Evolutionary conservation across 2,797 vertebrate genomes (phyloP).

Genomic region (Protosalanx chinensis): DNA sequence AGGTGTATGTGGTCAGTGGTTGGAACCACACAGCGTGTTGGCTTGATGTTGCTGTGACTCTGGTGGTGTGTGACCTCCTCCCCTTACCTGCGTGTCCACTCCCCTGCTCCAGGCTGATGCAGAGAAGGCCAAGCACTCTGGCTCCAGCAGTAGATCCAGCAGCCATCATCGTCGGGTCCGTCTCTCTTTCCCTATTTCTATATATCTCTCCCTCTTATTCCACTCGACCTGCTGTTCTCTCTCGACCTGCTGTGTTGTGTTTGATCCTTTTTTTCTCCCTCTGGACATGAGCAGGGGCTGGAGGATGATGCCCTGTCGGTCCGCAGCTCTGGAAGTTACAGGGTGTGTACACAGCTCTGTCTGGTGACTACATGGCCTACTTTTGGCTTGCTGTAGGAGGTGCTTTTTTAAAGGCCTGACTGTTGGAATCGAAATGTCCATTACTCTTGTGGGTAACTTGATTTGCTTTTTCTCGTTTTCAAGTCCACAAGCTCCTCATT

Average conservation of each 20-base stretch:
- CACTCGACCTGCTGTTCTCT: conserved; percentile 42
- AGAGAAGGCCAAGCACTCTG: conserved; percentile 85
- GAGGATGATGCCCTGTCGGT: conserved; percentile 74
- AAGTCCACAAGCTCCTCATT: conserved; percentile 73
- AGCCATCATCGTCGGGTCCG: conserved; percentile 84
- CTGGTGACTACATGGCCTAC: conserved; percentile 6
- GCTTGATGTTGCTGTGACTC: background rate
- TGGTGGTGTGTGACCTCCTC: conserved; percentile 2
- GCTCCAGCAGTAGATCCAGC: conserved; percentile 73
- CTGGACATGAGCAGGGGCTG: conserved; percentile 63
- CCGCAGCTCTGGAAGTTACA: conserved; percentile 71
- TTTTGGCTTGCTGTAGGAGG: conserved; percentile 22
- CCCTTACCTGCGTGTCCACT: conserved; percentile 44
- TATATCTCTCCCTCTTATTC: conserved; percentile 3
- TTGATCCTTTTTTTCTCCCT: conserved; percentile 37
- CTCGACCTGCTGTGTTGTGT: conserved; percentile 27
- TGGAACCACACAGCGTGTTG: background rate
- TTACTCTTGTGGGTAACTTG: conserved; percentile 19
- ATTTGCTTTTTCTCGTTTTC: conserved; percentile 51
- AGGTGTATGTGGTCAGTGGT: background rate
- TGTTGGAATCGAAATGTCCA: conserved; percentile 2
- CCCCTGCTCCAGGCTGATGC: conserved; percentile 85
- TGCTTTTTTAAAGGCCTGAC: conserved; percentile 9
- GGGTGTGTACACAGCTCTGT: conserved; percentile 70
- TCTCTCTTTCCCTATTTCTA: conserved; percentile 56